Conservation (phyloP, 2,113 vertebrate species). For the Macquaria australasica region DNA sequence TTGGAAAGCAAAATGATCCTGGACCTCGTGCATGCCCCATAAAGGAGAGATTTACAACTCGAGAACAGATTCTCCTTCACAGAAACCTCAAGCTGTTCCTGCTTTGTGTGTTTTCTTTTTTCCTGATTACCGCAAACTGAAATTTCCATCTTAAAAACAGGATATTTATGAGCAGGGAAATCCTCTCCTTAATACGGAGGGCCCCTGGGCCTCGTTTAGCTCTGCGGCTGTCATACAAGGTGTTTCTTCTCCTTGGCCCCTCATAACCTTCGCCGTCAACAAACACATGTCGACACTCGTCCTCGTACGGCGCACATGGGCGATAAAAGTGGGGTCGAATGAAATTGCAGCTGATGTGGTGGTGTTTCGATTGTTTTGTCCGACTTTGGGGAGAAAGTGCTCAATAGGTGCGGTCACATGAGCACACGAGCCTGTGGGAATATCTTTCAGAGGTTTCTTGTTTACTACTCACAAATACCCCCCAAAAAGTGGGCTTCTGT, state of each 20-base stretch:
- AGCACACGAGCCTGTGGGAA: background rate
- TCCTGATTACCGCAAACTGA: slow-evolving; percentile 65
- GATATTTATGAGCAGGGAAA: slow-evolving; percentile 78
- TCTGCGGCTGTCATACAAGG: slow-evolving; percentile 57
- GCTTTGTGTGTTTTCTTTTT: slow-evolving; percentile 54
- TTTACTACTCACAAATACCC: background rate
- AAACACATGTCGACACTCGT: slow-evolving; percentile 56
- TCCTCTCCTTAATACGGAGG: slow-evolving; percentile 66
- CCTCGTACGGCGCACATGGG: background rate
- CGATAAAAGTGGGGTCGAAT: slow-evolving; percentile 10
- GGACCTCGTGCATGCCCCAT: slow-evolving; percentile 53
- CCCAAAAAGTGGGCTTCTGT: background rate
- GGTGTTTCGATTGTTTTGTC: background rate
- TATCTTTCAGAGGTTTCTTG: background rate
- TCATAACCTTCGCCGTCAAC: slow-evolving; percentile 59
- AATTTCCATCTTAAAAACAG: slow-evolving; percentile 75
- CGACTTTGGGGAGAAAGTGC: background rate
- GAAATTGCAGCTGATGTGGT: background rate
- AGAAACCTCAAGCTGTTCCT: slow-evolving; percentile 65
- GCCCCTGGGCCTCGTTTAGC: slow-evolving; percentile 66
- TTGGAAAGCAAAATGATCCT: slow-evolving; percentile 58
- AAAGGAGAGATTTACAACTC: slow-evolving; percentile 74
- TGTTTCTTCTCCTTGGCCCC: slow-evolving; percentile 68
- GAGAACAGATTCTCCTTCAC: slow-evolving; percentile 66
- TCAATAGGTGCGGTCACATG: background rate